phyloP scores from a whole-genome alignment of 2,797 vertebrate species.

The Mormyrops boulengeri region DNA sequence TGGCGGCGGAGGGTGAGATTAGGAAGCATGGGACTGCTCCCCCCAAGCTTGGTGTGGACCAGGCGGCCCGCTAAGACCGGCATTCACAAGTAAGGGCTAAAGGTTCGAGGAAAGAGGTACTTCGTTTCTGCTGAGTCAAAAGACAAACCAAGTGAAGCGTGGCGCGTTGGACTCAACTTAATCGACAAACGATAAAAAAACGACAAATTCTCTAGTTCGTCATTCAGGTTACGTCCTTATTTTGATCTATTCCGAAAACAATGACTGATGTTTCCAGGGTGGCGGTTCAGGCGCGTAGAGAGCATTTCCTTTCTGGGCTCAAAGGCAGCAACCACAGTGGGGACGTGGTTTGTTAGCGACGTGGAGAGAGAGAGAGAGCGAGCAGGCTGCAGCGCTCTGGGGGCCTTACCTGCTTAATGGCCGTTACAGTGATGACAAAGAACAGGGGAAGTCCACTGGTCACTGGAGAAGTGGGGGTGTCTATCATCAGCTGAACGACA shows the following conservation, averaged over 20 bases:
- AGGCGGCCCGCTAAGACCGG: not conserved
- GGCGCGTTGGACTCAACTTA: not conserved
- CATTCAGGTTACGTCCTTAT: not conserved
- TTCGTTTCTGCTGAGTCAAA: not conserved
- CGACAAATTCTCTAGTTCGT: not conserved
- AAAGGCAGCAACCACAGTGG: not conserved
- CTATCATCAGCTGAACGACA: constrained; percentile 88
- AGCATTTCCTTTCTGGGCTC: not conserved
- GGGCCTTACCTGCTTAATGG: constrained; percentile 91
- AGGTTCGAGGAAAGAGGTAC: not conserved
- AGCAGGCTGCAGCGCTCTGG: not conserved
- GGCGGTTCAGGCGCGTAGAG: not conserved
- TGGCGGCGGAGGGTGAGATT: not conserved
- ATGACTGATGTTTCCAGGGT: not conserved
- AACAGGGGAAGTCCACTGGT: constrained; percentile 97
- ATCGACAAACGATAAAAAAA: not conserved
- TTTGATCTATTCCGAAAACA: not conserved
- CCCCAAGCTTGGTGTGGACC: not conserved
- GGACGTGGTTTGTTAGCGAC: not conserved
- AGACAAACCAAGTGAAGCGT: not conserved
- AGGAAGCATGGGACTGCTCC: not conserved
- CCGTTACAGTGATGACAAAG: constrained; percentile 97
- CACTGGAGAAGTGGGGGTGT: constrained; percentile 94
- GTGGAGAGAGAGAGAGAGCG: too few species aligned
- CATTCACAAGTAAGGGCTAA: not conserved